phyloP scores from a whole-genome alignment of 2,113 vertebrate species.

The Thinocorus orbignyianus region DNA sequence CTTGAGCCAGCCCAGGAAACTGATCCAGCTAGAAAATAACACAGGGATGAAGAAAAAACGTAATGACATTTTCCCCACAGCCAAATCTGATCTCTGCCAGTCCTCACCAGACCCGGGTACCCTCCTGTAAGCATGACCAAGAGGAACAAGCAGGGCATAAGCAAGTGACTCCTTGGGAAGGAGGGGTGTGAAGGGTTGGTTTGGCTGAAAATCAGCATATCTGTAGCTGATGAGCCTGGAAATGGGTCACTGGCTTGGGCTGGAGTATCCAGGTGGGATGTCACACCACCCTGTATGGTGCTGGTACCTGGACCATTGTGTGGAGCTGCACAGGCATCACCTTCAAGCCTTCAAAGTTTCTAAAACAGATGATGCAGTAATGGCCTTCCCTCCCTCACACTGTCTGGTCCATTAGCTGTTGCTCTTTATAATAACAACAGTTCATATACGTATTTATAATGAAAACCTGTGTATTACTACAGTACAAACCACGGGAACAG shows the following conservation, averaged over 20 bases:
- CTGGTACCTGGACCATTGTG: fast-evolving
- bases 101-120: background rate
- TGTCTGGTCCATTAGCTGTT: background rate
- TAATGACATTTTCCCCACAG: background rate
- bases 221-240: background rate
- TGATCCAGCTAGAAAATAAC: background rate
- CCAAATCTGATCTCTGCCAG: background rate
- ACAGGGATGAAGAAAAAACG: background rate
- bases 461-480: background rate
- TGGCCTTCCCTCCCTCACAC: background rate
- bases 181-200: background rate
- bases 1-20: background rate
- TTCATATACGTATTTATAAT: background rate
- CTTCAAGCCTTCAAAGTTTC: background rate
- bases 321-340: background rate
- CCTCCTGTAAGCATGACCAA: background rate
- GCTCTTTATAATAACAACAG: background rate
- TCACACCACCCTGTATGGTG: background rate
- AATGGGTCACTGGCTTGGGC: background rate
- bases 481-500: background rate
- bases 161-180: background rate
- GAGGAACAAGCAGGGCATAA: background rate
- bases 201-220: background rate
- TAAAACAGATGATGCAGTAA: fast-evolving
- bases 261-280: fast-evolving